Base-by-base conservation (phyloP, 2,888 invertebrate genomes). In the Melikaiella ostensackeni region DNA sequence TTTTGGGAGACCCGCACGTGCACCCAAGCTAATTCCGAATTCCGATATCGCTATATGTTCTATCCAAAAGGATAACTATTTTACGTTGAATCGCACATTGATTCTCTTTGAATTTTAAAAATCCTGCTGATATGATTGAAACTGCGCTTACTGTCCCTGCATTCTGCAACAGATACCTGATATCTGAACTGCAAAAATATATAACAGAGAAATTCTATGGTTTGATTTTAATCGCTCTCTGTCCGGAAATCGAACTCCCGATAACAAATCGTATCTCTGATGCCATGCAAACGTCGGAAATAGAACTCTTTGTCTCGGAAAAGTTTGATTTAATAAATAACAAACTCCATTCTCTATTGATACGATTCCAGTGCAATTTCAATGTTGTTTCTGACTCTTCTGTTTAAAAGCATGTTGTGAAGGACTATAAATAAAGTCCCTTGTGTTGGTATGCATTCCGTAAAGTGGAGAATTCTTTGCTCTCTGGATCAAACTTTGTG, bases 281-380 rank as follows among this genome's bases (percentile, higher is more conserved):
- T 70, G 30, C 19, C n/a, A 70, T 46, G 50, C 19, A 46, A 70
- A 70, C 6, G 24, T 30, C 9, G 42, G 50, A 50, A 70, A 70
- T 70, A 13, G n/a, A 70, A 70, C 46, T 50, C 70, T 70, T 70
- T 70, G 50, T 70, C 30, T 50, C 5, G 50, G n/a, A 27, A n/a
- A 70, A 30, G 16, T 70, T 70, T 50, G 33, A 50, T 50, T 50
- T 70, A 50, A 70, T 70, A 50, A 50, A 70, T 19, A 30, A 27
- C 13, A 27, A 46, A 30, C 46, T 27, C 9, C 3, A 4, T 55
- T 21, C 16, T 6, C 27, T n/a, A 33, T 50, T n/a, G 33, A 46
- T n/a, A 6, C 27, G 27, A 27, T n/a, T 42, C 3, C n/a, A 21
- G 21, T 59, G 13, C 27, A 59, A 27, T 27, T 27, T 9, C 50